Conservation (phyloP, 23 tunicate genomes). For the Pegea sp. region DNA sequence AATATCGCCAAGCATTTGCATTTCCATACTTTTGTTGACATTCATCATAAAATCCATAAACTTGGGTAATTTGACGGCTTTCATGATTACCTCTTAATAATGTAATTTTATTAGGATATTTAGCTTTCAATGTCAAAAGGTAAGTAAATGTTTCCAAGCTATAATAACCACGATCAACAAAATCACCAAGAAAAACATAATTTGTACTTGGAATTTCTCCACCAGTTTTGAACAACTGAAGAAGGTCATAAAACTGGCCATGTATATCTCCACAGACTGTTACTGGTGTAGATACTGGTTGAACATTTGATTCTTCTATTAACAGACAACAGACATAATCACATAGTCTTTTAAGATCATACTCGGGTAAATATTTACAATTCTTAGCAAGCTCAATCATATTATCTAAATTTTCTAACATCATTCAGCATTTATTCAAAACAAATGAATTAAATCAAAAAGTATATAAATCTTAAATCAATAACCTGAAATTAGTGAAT, state of each 20-base stretch:
- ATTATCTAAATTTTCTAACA: no score
- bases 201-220: slow-evolving; percentile 95
- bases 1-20: slow-evolving; percentile 94
- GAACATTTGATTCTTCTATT: slow-evolving; percentile 92
- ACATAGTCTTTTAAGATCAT: slow-evolving; percentile 77
- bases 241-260: slow-evolving; percentile 97
- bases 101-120: slow-evolving; percentile 70
- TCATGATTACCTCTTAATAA: slow-evolving; percentile 91
- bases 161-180: slow-evolving; percentile 92
- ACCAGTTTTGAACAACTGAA: slow-evolving; percentile 81
- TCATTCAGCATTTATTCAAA: no score
- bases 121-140: slow-evolving; percentile 64
- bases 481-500: no score
- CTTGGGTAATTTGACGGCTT: slow-evolving; percentile 92
- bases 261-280: slow-evolving; percentile 98
- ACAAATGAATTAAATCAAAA: no score
- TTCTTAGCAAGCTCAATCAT: no score
- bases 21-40: slow-evolving; percentile 88
- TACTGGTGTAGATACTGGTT: slow-evolving; percentile 95
- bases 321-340: slow-evolving; percentile 72
- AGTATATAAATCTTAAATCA: no score
- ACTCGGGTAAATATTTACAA: slow-evolving; percentile 94
- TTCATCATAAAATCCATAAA: slow-evolving; percentile 96
- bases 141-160: slow-evolving; percentile 91
- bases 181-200: slow-evolving; percentile 96